These are phyloP conservation scores for Scytalopus superciliaris DNA, from an alignment of 2,113 vertebrate genomes.

Conservation along the genomic window DNA sequence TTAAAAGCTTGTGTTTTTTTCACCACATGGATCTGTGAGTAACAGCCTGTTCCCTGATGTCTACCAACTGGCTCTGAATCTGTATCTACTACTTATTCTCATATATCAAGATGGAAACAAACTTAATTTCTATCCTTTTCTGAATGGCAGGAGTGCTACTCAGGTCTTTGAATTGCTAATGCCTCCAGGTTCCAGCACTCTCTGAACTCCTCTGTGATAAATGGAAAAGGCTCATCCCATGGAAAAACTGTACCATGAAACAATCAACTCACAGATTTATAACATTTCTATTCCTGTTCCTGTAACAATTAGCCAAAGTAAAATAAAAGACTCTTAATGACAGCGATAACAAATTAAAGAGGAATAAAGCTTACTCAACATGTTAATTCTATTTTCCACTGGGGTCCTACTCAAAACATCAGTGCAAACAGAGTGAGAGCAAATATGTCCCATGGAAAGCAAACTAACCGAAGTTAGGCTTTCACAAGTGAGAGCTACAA, in stretches of 20 bases:
- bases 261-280: neutral
- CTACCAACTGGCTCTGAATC: neutral
- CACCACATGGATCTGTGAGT: neutral
- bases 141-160: neutral
- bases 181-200: neutral
- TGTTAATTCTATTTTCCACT: slow-evolving; percentile 68
- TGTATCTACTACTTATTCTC: neutral
- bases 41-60: neutral
- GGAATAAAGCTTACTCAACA: slow-evolving; percentile 65
- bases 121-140: neutral
- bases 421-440: neutral
- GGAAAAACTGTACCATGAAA: neutral
- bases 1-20: neutral
- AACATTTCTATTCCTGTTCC: neutral
- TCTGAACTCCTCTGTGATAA: neutral
- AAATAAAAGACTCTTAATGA: slow-evolving; percentile 50
- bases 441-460: slow-evolving; percentile 21
- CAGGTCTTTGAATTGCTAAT: neutral
- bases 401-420: slow-evolving; percentile 56
- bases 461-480: neutral
- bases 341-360: slow-evolving; percentile 57
- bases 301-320: slow-evolving; percentile 40
- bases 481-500: neutral
- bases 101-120: neutral
- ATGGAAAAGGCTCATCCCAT: neutral